Evolutionary conservation across 2,888 invertebrate species (phyloP).

Genomic region (Meta bourneti): DNA sequence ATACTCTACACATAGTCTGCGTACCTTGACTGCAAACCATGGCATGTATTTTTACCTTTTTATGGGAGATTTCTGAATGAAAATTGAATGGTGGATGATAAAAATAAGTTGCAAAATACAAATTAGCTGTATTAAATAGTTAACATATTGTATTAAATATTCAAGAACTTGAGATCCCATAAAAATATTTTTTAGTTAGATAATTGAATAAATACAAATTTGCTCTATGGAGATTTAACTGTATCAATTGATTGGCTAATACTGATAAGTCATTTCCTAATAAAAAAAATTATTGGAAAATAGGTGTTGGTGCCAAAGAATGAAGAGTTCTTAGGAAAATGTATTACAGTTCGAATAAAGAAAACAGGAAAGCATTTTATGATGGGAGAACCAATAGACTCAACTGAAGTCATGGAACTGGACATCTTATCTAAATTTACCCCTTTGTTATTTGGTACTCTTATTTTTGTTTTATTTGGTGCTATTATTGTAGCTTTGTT

Average conservation of each 20-base stretch:
- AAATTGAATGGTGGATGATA: too few species aligned
- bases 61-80: too few species aligned
- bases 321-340: constrained; percentile 89
- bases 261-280: neutral
- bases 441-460: neutral
- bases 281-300: neutral
- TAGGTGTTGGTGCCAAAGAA: constrained; percentile 90
- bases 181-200: too few species aligned
- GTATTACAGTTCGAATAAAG: constrained; percentile 88
- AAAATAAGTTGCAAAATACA: too few species aligned
- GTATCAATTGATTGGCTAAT: neutral
- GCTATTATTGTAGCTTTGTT: constrained; percentile 18
- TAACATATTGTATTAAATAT: too few species aligned
- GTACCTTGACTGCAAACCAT: too few species aligned
- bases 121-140: too few species aligned
- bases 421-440: neutral
- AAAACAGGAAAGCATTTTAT: constrained; percentile 82
- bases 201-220: too few species aligned
- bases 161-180: too few species aligned
- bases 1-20: too few species aligned
- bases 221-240: neutral
- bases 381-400: constrained; percentile 79
- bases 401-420: neutral
- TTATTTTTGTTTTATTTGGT: constrained; percentile 17
- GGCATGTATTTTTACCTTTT: too few species aligned